Percentiles rank a stretch among this genome's conserved stretches.
These are phyloP conservation scores for Ditylenchus weischeri DNA, from an alignment of 2,888 invertebrate species.

Conservation along the genomic window DNA sequence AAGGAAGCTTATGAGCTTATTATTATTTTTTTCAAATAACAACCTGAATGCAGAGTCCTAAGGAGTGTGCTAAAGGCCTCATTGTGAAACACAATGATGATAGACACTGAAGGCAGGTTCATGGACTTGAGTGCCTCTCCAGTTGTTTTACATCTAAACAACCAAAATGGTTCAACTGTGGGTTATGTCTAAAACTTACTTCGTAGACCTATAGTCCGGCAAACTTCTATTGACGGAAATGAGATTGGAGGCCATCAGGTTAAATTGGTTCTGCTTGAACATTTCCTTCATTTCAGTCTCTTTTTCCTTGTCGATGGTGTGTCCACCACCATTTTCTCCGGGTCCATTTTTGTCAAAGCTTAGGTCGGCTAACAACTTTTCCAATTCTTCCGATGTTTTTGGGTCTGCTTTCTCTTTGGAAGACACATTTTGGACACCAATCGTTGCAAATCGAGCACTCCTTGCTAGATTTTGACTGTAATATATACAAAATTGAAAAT, in stretches of 20 bases:
- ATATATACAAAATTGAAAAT: not conserved
- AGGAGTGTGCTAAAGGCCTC: slow-evolving; percentile 96
- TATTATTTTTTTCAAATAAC: no score
- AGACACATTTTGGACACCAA: slow-evolving; percentile 1
- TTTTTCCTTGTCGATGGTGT: slow-evolving; percentile 41
- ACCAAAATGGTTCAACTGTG: not conserved
- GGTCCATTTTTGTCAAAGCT: slow-evolving; percentile 35
- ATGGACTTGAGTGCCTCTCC: slow-evolving; percentile 1
- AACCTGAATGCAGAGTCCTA: slow-evolving; percentile 62
- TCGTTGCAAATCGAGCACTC: not conserved
- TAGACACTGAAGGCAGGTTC: slow-evolving; percentile 83
- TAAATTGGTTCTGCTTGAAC: slow-evolving; percentile 78
- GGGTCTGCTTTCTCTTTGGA: not conserved
- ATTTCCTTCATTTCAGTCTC: slow-evolving; percentile 46
- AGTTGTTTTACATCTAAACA: slow-evolving; percentile 28
- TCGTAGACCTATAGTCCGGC: slow-evolving; percentile 72
- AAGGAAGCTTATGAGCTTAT: no score
- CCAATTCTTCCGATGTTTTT: slow-evolving; percentile 15
- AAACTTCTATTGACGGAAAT: slow-evolving; percentile 91
- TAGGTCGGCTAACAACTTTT: slow-evolving; percentile 23
- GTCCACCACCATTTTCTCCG: slow-evolving; percentile 53
- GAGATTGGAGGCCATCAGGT: slow-evolving; percentile 93
- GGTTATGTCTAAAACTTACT: slow-evolving; percentile 22
- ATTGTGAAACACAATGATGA: slow-evolving; percentile 98
- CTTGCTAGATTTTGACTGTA: slow-evolving; percentile 8